A percentile compares a stretch with the other conserved stretches of the same genome.
phyloP scores from a whole-genome alignment of 1,140 invertebrate genomes.

The Archivesica marissinica region DNA sequence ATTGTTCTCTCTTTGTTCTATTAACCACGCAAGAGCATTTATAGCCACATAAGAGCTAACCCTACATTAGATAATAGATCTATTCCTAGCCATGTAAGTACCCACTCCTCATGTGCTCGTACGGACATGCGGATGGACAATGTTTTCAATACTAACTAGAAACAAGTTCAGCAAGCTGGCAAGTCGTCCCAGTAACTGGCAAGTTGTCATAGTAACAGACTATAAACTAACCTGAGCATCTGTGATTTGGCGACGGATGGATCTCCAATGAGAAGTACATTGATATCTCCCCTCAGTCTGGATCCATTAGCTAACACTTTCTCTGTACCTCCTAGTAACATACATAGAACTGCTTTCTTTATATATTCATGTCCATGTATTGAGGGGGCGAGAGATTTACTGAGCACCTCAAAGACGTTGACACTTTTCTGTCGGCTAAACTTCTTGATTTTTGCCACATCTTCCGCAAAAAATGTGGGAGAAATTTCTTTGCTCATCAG shows the following conservation, averaged over 20 bases:
- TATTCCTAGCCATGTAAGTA: no score
- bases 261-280: constrained; percentile 98
- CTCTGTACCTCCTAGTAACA: constrained; percentile 97
- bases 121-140: no score
- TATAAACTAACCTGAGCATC: constrained; percentile 86
- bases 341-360: constrained; percentile 98
- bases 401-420: constrained; percentile 95
- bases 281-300: constrained; percentile 98
- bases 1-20: no score
- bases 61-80: no score
- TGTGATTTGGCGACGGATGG: constrained; percentile 99
- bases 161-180: no score
- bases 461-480: constrained; percentile 91
- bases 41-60: no score
- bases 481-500: constrained; percentile 95
- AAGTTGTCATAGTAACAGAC: no score
- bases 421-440: constrained; percentile 88
- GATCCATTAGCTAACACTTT: constrained; percentile 98
- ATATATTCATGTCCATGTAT: constrained; percentile 99
- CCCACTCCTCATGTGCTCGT: no score
- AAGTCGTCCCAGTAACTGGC: no score
- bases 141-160: no score
- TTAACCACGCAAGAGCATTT: no score
- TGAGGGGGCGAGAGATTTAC: constrained; percentile 97
- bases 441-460: constrained; percentile 95